A percentile compares a stretch with the other conserved stretches of the same genome.
phyloP scores from a whole-genome alignment of 1,140 invertebrate species.

The Zaprionus davidi region DNA sequence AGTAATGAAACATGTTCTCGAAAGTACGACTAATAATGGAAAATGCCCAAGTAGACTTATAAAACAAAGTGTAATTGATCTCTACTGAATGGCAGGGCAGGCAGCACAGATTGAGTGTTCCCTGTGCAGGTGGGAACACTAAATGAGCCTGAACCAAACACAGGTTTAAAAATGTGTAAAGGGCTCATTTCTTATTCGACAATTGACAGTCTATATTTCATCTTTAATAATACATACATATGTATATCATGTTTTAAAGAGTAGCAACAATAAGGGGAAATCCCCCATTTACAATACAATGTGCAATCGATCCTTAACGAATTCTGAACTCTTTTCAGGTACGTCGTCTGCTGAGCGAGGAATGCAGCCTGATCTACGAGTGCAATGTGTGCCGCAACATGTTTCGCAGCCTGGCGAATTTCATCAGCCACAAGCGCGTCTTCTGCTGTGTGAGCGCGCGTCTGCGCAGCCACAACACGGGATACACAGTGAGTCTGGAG shows the following conservation, averaged over 20 bases:
- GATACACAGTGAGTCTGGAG: conserved; percentile 85
- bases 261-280: background rate
- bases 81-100: too few species aligned
- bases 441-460: conserved; percentile 87
- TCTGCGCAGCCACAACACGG: conserved; percentile 75
- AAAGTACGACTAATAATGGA: too few species aligned
- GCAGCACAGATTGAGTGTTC: too few species aligned
- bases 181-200: too few species aligned
- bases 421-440: conserved; percentile 92
- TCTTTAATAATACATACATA: too few species aligned
- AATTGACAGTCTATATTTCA: too few species aligned
- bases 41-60: too few species aligned
- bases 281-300: background rate
- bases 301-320: background rate
- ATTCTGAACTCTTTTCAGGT: conserved; percentile 85
- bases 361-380: conserved; percentile 94
- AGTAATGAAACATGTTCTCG: too few species aligned
- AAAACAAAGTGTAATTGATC: too few species aligned
- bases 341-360: conserved; percentile 88
- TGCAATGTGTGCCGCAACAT: conserved; percentile 93
- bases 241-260: background rate
- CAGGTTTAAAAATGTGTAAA: too few species aligned
- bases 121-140: too few species aligned
- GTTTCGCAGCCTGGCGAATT: conserved; percentile 92
- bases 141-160: too few species aligned